phyloP scores from a whole-genome alignment of 2,797 vertebrate genomes.

The Sebastes iracundus region DNA sequence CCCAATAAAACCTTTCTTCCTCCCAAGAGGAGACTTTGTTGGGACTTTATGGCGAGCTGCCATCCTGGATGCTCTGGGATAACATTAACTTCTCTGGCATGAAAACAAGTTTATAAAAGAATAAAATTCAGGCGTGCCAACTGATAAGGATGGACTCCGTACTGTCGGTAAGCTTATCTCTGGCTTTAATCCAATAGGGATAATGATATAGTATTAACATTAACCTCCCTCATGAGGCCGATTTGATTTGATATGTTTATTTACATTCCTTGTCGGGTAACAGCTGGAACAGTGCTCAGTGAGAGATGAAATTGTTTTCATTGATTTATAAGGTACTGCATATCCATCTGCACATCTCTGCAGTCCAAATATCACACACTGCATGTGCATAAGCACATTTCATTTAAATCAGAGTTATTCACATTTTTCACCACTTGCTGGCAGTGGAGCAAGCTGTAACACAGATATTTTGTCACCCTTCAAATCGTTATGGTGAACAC shows the following conservation, averaged over 20 bases:
- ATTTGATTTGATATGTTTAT: neutral
- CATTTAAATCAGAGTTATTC: neutral
- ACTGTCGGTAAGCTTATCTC: constrained; percentile 11
- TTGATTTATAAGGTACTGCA: neutral
- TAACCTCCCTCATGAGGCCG: neutral
- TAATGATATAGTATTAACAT: neutral
- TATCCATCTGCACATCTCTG: neutral
- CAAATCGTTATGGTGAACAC: neutral
- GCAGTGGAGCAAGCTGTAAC: neutral
- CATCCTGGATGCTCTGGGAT: neutral
- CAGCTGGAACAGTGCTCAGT: neutral
- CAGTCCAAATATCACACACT: neutral
- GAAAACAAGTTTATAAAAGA: constrained; percentile 53
- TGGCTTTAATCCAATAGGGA: constrained; percentile 1
- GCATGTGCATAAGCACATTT: neutral
- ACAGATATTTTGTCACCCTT: neutral
- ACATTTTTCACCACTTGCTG: neutral
- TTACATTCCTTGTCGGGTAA: neutral
- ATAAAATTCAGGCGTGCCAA: constrained; percentile 31
- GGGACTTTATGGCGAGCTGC: constrained; percentile 10
- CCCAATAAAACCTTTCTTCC: neutral
- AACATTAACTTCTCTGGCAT: constrained; percentile 21
- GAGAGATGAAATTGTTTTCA: neutral
- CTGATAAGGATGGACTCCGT: constrained; percentile 60
- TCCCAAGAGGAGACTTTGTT: constrained; percentile 12